Evolutionary conservation across 2,113 vertebrate species (phyloP).

Genomic region (Chauna torquata): DNA sequence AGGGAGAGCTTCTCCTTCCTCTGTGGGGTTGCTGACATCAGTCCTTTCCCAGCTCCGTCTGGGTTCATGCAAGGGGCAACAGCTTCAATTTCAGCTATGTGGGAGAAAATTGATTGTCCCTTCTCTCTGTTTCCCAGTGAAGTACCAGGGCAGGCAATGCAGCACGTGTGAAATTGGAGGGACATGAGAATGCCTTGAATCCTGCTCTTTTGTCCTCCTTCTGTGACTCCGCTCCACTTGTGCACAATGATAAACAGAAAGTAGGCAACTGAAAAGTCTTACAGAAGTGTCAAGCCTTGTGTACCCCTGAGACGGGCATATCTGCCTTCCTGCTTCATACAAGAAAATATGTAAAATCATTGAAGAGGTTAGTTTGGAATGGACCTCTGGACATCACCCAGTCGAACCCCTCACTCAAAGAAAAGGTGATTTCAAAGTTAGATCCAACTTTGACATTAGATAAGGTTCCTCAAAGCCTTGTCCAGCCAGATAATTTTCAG

Average conservation of each 20-base stretch:
- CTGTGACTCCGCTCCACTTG: background rate
- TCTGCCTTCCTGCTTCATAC: background rate
- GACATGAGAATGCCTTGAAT: background rate
- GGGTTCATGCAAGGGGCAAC: conserved; percentile 62
- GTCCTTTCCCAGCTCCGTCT: conserved; percentile 39
- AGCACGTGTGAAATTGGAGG: background rate
- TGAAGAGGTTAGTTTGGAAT: background rate
- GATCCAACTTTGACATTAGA: background rate
- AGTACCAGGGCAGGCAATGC: background rate
- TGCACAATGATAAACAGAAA: background rate
- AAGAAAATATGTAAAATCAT: background rate
- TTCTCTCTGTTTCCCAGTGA: conserved; percentile 27
- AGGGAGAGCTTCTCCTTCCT: conserved; percentile 16
- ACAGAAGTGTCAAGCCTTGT: background rate
- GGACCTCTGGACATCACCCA: background rate
- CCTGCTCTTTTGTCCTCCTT: background rate
- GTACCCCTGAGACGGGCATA: background rate
- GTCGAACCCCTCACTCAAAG: background rate
- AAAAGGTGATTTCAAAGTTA: background rate
- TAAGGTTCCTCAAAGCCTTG: background rate
- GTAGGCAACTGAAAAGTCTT: background rate
- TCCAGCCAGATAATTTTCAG: background rate
- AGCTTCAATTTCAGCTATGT: conserved; percentile 21
- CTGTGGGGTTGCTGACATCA: conserved; percentile 27
- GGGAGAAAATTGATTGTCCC: conserved; percentile 32